Evolutionary conservation across 2,113 vertebrate species (phyloP), one percentile per base, ranked within the genome.

Genomic region (Bufo bufo): DNA sequence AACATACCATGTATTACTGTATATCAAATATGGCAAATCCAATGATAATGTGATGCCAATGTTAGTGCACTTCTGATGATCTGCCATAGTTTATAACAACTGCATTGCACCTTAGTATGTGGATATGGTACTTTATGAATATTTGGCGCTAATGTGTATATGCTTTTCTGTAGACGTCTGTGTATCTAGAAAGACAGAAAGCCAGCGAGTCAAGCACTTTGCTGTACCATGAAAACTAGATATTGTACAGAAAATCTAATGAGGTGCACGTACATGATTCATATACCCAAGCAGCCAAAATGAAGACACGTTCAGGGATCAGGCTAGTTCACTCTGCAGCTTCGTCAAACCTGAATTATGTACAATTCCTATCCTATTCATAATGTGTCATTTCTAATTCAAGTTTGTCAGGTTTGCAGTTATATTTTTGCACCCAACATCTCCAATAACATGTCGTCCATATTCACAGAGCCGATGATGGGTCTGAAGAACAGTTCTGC

Each of bases 361-460:
- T 79, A 49, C 78, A 88, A 45, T 86, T 87, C 84, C 90, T 77
- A 89, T 47, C 6, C 23, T 47, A 23, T 65, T 69, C 56, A 66
- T 54, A 66, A 66, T 54, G 49, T 54, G 12, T 52, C 47, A 33
- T 19, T 72, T n/a, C 0, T 23, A 49, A 45, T 85, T 6, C 19
- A 58, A 66, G 63, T 45, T 54, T 11, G 19, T 47, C 4, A 16
- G 7, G 20, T 11, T 43, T 1, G 11, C 14, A 45, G 50, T 92
- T 86, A 94, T 91, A 97, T 95, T 91, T 97, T 97, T 66, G 95
- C 96, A 92, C 98, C 99, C 92, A 99, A 97, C 97, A 99, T 99
- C 92, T 99, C 98, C 93, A 99, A 95, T 87, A 99, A 95, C 93
- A 99, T 97, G 90, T 98, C 97, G 92, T 99, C 98, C 95, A 99